Percentiles rank a stretch among this genome's conserved stretches.
phyloP scores from a whole-genome alignment of 2,888 invertebrate species.

The Lamellibrachia satsuma region DNA sequence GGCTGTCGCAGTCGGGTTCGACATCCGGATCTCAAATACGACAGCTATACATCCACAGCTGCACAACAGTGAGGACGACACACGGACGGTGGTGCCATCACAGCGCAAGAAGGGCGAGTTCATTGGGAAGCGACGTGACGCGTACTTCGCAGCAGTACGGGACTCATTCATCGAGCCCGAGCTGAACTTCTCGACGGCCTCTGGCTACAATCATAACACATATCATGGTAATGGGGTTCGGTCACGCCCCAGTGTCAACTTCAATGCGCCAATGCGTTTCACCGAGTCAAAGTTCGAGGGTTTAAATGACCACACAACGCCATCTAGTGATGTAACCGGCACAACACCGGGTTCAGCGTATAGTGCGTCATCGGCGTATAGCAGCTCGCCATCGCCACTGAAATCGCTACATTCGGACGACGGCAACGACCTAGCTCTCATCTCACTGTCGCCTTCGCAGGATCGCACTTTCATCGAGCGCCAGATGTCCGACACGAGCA shows the following conservation, averaged over 20 bases:
- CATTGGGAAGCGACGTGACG: constrained; percentile 60
- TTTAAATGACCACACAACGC: constrained; percentile 30
- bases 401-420: constrained; percentile 28
- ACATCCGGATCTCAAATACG: constrained; percentile 84
- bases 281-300: constrained; percentile 43
- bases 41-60: constrained; percentile 56
- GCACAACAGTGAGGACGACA: not conserved
- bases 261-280: constrained; percentile 56
- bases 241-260: constrained; percentile 60
- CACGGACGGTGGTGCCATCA: not conserved
- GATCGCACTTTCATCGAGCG: constrained; percentile 47
- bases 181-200: constrained; percentile 27
- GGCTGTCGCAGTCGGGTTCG: constrained; percentile 87
- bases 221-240: constrained; percentile 84
- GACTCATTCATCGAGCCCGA: constrained; percentile 61
- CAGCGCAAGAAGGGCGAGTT: constrained; percentile 17
- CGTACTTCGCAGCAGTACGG: constrained; percentile 60
- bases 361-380: constrained; percentile 30
- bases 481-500: constrained; percentile 56
- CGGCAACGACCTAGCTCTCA: constrained; percentile 32
- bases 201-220: constrained; percentile 75
- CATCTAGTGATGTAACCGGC: constrained; percentile 37
- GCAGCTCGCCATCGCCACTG: constrained; percentile 26
- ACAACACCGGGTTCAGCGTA: constrained; percentile 39
- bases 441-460: constrained; percentile 38